Percentiles rank a stretch among this genome's conserved stretches.
Evolutionary conservation across 2,113 vertebrate species (phyloP).

Genomic region (Quiscalus mexicanus): DNA sequence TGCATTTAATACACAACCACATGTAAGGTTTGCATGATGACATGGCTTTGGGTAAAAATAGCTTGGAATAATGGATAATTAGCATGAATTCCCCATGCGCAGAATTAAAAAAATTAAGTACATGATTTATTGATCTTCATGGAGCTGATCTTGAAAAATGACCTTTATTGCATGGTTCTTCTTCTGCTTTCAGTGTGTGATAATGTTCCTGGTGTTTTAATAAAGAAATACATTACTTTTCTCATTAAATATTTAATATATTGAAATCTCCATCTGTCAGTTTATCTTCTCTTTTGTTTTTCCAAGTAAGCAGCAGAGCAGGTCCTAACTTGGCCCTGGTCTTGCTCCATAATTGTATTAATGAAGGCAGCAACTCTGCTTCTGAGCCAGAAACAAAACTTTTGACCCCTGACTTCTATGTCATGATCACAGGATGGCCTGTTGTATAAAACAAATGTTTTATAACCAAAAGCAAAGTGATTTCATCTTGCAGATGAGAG

Average conservation of each 20-base stretch:
- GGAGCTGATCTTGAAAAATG: not conserved
- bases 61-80: not conserved
- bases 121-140: not conserved
- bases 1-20: not conserved
- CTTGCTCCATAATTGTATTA: not conserved
- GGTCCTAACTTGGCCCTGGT: not conserved
- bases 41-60: not conserved
- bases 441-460: constrained; percentile 8
- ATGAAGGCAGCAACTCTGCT: not conserved
- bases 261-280: not conserved
- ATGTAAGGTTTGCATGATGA: not conserved
- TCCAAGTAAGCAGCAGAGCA: not conserved
- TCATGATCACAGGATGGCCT: not conserved
- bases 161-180: not conserved
- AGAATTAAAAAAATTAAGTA: not conserved
- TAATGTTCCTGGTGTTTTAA: not conserved
- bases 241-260: not conserved
- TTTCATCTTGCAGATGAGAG: constrained; percentile 35
- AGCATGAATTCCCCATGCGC: not conserved
- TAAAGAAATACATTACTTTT: not conserved
- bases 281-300: not conserved
- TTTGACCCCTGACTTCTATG: not conserved
- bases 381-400: not conserved
- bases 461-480: constrained; percentile 26
- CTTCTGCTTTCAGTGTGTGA: not conserved